Conservation (phyloP, 2,797 vertebrate genomes). For the Crax fasciolata region DNA sequence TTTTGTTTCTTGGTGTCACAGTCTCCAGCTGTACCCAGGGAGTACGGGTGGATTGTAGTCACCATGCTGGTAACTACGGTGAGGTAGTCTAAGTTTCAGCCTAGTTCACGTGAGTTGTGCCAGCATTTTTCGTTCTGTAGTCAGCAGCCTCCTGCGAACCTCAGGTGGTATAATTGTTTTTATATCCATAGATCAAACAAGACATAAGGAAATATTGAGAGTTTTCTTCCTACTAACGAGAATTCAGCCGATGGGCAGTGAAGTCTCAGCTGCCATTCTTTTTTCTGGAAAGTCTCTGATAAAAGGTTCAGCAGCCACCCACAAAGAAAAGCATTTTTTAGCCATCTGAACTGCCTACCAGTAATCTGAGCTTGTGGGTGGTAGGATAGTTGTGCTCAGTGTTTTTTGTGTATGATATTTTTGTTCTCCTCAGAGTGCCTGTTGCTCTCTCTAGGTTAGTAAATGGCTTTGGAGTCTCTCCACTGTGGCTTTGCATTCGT, state of each 20-base stretch:
- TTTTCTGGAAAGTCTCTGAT: constrained; percentile 30
- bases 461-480: constrained; percentile 7
- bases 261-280: background rate
- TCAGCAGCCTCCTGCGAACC: background rate
- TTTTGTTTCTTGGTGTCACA: background rate
- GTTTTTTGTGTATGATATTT: background rate
- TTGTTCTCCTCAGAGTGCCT: constrained; percentile 28
- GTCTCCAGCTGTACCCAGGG: background rate
- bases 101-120: background rate
- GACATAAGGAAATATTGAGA: background rate
- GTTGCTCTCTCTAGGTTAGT: constrained; percentile 18
- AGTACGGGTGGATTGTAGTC: background rate
- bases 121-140: background rate
- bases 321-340: background rate
- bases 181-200: background rate
- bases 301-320: background rate
- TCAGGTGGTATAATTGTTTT: background rate
- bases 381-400: background rate
- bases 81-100: background rate
- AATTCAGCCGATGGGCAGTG: background rate
- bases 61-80: background rate
- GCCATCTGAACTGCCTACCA: background rate
- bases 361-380: constrained; percentile 42
- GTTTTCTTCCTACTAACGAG: constrained; percentile 3
- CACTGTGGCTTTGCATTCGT: background rate